A percentile compares a stretch with the other conserved stretches of the same genome.
These are phyloP conservation scores for Sylvia borin DNA, from an alignment of 2,797 vertebrate genomes.

Conservation along the genomic window DNA sequence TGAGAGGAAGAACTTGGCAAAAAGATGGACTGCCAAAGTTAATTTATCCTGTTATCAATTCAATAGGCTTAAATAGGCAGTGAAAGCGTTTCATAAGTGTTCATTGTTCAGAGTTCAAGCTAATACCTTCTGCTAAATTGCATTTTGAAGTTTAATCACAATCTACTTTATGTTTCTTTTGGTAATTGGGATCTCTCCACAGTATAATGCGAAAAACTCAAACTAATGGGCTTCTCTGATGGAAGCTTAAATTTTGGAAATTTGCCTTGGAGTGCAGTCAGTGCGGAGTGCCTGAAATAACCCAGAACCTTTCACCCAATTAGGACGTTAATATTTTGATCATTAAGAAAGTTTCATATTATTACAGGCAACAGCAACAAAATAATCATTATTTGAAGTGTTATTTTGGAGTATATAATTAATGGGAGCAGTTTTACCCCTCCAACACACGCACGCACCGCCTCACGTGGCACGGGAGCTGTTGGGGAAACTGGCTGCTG, in stretches of 20 bases:
- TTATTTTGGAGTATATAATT: neutral
- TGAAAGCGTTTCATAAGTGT: constrained; percentile 59
- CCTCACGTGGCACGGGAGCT: neutral
- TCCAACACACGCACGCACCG: fast-evolving
- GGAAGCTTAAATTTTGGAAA: constrained; percentile 33
- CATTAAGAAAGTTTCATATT: neutral
- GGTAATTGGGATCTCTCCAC: constrained; percentile 61
- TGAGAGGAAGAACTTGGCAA: constrained; percentile 52
- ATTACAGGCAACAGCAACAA: neutral
- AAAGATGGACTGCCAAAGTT: constrained; percentile 60
- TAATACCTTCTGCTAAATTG: constrained; percentile 71
- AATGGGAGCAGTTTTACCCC: neutral
- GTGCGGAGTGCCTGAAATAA: neutral
- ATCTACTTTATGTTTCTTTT: constrained; percentile 57
- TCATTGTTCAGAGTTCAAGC: constrained; percentile 65
- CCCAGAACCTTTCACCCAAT: constrained; percentile 9
- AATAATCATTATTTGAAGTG: neutral
- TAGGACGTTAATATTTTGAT: neutral
- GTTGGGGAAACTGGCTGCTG: neutral
- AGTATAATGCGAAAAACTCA: constrained; percentile 14
- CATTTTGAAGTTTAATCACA: constrained; percentile 72
- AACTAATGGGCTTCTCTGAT: constrained; percentile 32
- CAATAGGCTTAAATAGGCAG: constrained; percentile 66
- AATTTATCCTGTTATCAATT: constrained; percentile 72
- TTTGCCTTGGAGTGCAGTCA: neutral